Evolutionary conservation across 2,113 vertebrate species (phyloP).

Genomic region (Oncorhynchus keta): DNA sequence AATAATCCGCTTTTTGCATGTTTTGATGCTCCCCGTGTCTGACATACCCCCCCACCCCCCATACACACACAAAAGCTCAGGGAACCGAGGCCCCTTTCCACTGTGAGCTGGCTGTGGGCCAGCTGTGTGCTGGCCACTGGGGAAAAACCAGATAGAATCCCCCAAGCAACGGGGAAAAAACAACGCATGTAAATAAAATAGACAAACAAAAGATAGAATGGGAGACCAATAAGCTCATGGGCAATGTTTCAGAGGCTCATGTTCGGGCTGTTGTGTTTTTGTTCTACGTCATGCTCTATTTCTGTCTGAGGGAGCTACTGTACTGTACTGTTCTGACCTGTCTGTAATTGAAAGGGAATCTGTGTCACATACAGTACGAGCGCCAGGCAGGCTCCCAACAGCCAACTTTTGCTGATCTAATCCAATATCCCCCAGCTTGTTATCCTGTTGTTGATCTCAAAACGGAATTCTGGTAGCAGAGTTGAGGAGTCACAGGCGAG

Average conservation of each 20-base stretch:
- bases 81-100: constrained; percentile 34
- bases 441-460: constrained; percentile 57
- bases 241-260: background rate
- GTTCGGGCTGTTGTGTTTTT: constrained; percentile 7
- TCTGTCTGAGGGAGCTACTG: constrained; percentile 16
- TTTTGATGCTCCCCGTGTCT: constrained; percentile 45
- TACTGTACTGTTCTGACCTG: constrained; percentile 4
- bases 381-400: constrained; percentile 19
- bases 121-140: constrained; percentile 27
- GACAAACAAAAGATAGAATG: constrained; percentile 41
- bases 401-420: constrained; percentile 42
- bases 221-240: constrained; percentile 22
- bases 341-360: constrained; percentile 19
- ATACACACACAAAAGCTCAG: constrained; percentile 36
- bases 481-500: constrained; percentile 38
- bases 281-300: background rate
- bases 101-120: constrained; percentile 19
- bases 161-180: constrained; percentile 5
- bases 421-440: constrained; percentile 35
- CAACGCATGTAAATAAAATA: constrained; percentile 39
- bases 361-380: constrained; percentile 23
- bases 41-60: constrained; percentile 11
- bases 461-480: constrained; percentile 52
- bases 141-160: constrained; percentile 26
- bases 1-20: constrained; percentile 46